Base-by-base conservation (phyloP, 2,888 invertebrate species). In the Cryptocheilus praepositus region DNA sequence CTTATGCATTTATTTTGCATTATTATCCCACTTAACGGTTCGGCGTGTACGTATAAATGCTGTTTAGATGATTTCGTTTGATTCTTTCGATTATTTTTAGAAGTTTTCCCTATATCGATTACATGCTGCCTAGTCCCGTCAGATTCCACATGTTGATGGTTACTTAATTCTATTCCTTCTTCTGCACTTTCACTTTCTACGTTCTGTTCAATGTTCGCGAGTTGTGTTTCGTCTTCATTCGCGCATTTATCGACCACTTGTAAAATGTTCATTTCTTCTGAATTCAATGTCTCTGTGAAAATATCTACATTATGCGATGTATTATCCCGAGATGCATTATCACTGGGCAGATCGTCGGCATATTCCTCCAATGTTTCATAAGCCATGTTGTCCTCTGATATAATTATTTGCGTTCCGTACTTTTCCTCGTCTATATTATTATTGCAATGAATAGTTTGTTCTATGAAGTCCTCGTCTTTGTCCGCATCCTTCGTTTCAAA, bases 1-100 rank as follows among this genome's bases (percentile, higher is more conserved):
- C 67, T 67, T 15, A 80, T 58, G 25, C 64, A 74, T 62, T 74
- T 74, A 57, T 72, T 74, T 74, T 80, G 72, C 44, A 79, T 58
- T 43, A 79, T 62, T 67, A 76, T 60, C 36, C 58, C 66, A 46
- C 68, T 67, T 19, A 79, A 52, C 8, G 69, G 61, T 57, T 79
- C 73, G 46, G 68, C 64, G 57, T 51, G 63, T 22, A 76, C 19
- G 25, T 71, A 73, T 43, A 73, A 68, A 52, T 65, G 56, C 25
- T 70, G 76, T 19, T 67, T 67, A 53, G 13, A 44, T 60, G 76
- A 56, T 5, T 63, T 64, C 22, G 57, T 46, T 28, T 43, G 43
- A 21, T 8, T 13, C 49, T 63, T 58, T 8, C 58, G 43, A 46
- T 56, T 57, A 43, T 63, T 54, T 8, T 46, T 19, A 49, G 36